Conservation (phyloP, 2,113 vertebrate species). For the Rousettus leschenaultii region DNA sequence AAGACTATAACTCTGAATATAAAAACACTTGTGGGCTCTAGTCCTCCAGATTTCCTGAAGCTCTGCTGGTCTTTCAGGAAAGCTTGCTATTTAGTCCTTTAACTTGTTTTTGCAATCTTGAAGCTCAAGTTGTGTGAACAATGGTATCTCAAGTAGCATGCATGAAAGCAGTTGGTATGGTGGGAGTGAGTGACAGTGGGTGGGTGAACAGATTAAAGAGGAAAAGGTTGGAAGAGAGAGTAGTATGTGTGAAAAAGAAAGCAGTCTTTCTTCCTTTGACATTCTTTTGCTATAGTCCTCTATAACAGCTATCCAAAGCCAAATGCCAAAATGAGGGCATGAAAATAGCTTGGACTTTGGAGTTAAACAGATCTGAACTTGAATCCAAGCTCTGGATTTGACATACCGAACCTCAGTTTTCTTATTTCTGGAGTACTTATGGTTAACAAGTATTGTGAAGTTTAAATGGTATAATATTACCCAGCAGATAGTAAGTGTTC, state of each 20-base stretch:
- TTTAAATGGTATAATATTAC: slow-evolving; percentile 11
- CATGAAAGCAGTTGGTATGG: slow-evolving; percentile 36
- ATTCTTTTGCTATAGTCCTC: neutral
- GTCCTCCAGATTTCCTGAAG: neutral
- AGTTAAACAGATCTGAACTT: neutral
- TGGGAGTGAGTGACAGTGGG: slow-evolving; percentile 55
- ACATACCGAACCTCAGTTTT: neutral
- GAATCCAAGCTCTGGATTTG: neutral
- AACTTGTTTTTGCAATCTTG: neutral
- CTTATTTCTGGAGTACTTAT: neutral
- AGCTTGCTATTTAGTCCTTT: neutral
- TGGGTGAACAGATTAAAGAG: slow-evolving; percentile 45
- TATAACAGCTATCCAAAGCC: neutral
- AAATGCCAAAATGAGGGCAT: neutral
- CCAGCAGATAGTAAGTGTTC: neutral
- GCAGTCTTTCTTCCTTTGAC: neutral
- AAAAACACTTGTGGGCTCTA: neutral
- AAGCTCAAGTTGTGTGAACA: slow-evolving; percentile 36
- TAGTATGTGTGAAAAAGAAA: neutral
- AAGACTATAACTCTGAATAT: neutral
- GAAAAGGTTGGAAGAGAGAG: slow-evolving; percentile 18
- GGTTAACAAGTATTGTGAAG: neutral
- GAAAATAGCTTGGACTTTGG: neutral
- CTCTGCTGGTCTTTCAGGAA: neutral
- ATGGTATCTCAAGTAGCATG: slow-evolving; percentile 5